Evolutionary conservation across 2,888 invertebrate genomes (phyloP), one percentile per base, ranked within the genome.

Genomic region (Ferrisia virgata): DNA sequence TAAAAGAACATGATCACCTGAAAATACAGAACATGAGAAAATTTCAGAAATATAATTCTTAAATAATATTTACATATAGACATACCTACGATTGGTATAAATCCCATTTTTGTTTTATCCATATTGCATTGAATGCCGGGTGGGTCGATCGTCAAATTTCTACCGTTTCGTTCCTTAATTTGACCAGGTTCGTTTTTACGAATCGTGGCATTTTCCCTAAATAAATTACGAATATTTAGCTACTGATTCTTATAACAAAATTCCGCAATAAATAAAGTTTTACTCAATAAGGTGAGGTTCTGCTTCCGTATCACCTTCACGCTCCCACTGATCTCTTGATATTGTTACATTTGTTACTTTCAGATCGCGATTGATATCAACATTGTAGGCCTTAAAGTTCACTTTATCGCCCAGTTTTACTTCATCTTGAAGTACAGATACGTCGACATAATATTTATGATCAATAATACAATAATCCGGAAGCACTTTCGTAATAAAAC

Each of bases 401-500:
- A 83, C 83, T 43, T n/a, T 31, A 15, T 83, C 72, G 1, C 83
- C 83, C 6, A 28, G 31, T 47, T 83, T 83, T 1, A 76, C 25
- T 9, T 43, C 69, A 18, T 40, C 18, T 6, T 47, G 43, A 18
- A 83, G 13, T 13, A 43, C 72, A 0, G 40, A 64, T 22, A 76
- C 18, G 4, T 83, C 83, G 18, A 83, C 69, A 13, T 83, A 83
- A n/a, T 43, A 83, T 11, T 72, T 72, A 3, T 47, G 40, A 33
- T 83, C 83, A 5, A 83, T 83, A 4, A 83, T 39, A 4, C 83
- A 69, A 40, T 83, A 83, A 47, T 83, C 69, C 0, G 83, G 39
- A 6, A 69, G 40, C 33, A 76, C 18, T 18, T 31, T 83, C 18
- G 83, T 83, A 2, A 83, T 72, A 3, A 28, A 28, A 15, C 83